Evolutionary conservation across 2,888 invertebrate genomes (phyloP), one percentile per base, ranked within the genome.

Genomic region (Acanthosepion lycidas): DNA sequence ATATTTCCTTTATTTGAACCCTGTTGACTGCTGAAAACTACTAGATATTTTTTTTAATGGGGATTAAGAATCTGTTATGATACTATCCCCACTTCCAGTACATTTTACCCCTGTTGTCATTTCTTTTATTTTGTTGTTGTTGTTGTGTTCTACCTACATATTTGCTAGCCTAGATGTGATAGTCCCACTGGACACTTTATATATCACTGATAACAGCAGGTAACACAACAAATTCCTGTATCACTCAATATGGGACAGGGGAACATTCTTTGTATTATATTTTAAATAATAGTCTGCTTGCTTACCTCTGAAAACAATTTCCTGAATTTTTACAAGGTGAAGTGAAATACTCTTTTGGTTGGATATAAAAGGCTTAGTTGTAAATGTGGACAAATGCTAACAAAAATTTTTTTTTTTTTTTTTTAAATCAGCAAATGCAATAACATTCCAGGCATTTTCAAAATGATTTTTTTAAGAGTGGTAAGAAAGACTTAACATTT

Each of bases 91-190:
- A n/a, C 78, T n/a, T n/a, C 78, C 78, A 78, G 33, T 33, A 15
- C 78, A 78, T 78, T 78, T 78, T 15, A 33, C 78, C 33, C 78
- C 78, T 78, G 78, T n/a, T 15, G n/a, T n/a, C 78, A 33, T n/a
- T 12, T n/a, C 78, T n/a, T 78, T 78, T 15, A 5, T n/a, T 33
- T 23, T 12, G 15, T 78, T 78, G 9, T n/a, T n/a, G 9, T 12
- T 78, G n/a, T n/a, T 78, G 78, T 78, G 78, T 78, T 78, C n/a
- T 78, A 78, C 78, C 78, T 78, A 78, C 78, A 33, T 33, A 78
- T 78, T n/a, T 78, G 78, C 78, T 78, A 78, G 78, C 78, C 78
- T 78, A 78, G n/a, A n/a, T 78, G 15, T 78, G n/a, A 78, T 33
- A 5, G n/a, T 9, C n/a, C n/a, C n/a, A n/a, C 18, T 78, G 78